These are phyloP conservation scores for Kryptolebias marmoratus DNA, from an alignment of 2,113 vertebrate genomes.

Conservation along the genomic window DNA sequence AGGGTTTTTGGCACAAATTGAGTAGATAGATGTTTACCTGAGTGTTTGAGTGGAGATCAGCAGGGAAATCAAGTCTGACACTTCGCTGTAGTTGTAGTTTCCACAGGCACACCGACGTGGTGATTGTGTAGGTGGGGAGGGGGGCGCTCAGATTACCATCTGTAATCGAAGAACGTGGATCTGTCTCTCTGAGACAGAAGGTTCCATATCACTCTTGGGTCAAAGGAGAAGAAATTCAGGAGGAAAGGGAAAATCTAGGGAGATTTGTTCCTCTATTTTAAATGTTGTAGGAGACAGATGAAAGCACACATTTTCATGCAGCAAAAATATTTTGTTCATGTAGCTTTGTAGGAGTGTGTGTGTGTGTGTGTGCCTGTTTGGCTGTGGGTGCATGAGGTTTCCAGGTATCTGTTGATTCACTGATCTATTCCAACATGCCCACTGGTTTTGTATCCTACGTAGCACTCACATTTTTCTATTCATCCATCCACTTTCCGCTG, in stretches of 20 bases:
- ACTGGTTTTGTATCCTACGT: conserved; percentile 33
- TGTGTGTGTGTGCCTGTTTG: conserved; percentile 37
- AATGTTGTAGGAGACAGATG: conserved; percentile 1
- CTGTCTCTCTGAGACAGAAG: conserved; percentile 29
- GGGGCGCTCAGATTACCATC: conserved; percentile 54
- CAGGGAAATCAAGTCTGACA: not conserved
- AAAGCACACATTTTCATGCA: too few relatives aligned
- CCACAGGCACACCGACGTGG: conserved; percentile 40
- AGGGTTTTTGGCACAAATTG: conserved; percentile 1
- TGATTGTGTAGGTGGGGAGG: conserved; percentile 1
- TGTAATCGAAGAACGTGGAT: conserved; percentile 74
- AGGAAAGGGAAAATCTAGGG: conserved; percentile 34
- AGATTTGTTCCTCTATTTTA: conserved; percentile 4
- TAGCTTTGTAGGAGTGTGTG: conserved; percentile 28
- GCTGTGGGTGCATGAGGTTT: conserved; percentile 46
- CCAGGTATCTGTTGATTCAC: conserved; percentile 43
- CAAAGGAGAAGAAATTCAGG: conserved; percentile 36
- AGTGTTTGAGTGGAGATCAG: conserved; percentile 15
- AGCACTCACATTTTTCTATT: conserved; percentile 3
- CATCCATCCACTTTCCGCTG: conserved; percentile 1
- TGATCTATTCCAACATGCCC: conserved; percentile 23
- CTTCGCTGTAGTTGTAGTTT: conserved; percentile 55
- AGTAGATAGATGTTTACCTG: conserved; percentile 33
- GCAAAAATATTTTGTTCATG: conserved; percentile 19
- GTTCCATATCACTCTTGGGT: conserved; percentile 51